Percentiles rank a stretch among this genome's conserved stretches.
Conservation (phyloP, 2,113 vertebrate genomes). For the Strix uralensis region DNA sequence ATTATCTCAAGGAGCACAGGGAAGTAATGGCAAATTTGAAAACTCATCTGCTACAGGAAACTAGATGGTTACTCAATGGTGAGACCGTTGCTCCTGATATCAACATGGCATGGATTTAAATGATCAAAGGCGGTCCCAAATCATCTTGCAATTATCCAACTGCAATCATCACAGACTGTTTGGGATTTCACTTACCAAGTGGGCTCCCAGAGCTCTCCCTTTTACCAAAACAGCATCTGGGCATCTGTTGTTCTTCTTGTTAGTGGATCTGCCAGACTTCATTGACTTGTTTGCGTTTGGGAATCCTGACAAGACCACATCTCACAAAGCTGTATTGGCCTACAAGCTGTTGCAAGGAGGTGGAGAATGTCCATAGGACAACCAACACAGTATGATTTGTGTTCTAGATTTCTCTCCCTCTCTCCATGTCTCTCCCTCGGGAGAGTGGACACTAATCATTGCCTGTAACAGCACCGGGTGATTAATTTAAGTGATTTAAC, state of each 20-base stretch:
- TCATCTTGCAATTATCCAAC: not conserved
- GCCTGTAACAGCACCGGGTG: conserved; percentile 11
- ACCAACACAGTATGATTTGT: rapidly evolving
- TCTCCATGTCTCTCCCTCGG: not conserved
- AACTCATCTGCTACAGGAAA: not conserved
- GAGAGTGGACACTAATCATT: conserved; percentile 20
- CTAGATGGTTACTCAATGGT: too few relatives aligned
- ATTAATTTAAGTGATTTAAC: conserved; percentile 62
- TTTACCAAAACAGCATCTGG: not conserved
- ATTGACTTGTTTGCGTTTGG: not conserved
- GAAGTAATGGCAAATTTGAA: not conserved
- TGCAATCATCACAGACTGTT: not conserved
- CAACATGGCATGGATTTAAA: not conserved
- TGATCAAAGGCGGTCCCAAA: not conserved
- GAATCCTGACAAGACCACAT: not conserved
- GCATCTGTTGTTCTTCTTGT: not conserved
- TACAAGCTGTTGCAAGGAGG: not conserved
- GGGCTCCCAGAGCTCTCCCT: not conserved
- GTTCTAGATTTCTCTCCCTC: not conserved
- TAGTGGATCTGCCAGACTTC: not conserved
- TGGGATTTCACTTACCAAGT: not conserved
- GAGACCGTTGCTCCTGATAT: not conserved
- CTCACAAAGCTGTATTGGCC: not conserved
- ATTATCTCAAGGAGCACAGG: not conserved
- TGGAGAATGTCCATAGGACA: not conserved